These are phyloP conservation scores for Saturnia japonica DNA, from an alignment of 2,888 invertebrate genomes.

Conservation along the genomic window DNA sequence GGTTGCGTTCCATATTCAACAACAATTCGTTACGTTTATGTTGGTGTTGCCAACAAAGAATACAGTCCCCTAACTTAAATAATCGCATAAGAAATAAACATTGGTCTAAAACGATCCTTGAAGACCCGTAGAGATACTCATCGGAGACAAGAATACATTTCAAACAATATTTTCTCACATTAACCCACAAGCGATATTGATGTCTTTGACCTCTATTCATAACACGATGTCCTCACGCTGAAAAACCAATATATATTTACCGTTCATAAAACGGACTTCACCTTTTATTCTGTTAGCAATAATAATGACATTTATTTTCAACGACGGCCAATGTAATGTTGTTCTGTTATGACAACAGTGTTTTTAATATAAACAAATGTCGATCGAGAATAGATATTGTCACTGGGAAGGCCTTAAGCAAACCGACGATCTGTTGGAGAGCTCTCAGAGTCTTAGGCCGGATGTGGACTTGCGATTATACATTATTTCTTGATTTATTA, in stretches of 20 bases:
- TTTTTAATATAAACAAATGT: slow-evolving; percentile 71
- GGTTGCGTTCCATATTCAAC: too few species aligned
- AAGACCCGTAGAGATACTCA: slow-evolving; percentile 22
- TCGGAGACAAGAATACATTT: slow-evolving; percentile 25
- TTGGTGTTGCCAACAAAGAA: neutral
- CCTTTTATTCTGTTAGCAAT: accelerated
- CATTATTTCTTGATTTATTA: slow-evolving; percentile 10
- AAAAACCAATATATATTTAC: slow-evolving; percentile 27
- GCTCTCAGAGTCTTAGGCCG: slow-evolving; percentile 32
- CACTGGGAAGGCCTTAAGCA: slow-evolving; percentile 64
- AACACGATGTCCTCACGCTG: slow-evolving; percentile 60
- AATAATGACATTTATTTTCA: slow-evolving; percentile 16
- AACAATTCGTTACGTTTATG: too few species aligned
- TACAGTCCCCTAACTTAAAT: neutral
- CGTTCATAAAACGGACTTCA: slow-evolving; percentile 18
- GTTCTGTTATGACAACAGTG: slow-evolving; percentile 53
- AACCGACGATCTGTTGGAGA: slow-evolving; percentile 35
- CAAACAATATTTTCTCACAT: slow-evolving; percentile 50
- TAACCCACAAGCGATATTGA: slow-evolving; percentile 30
- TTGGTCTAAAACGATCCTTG: neutral
- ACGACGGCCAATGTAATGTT: slow-evolving; percentile 23
- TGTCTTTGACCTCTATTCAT: slow-evolving; percentile 70
- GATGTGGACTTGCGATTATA: slow-evolving; percentile 35
- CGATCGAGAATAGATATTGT: slow-evolving; percentile 73
- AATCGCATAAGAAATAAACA: neutral